Base-by-base conservation (phyloP, 2,888 invertebrate genomes). In the Trypoxylon attenuatum region DNA sequence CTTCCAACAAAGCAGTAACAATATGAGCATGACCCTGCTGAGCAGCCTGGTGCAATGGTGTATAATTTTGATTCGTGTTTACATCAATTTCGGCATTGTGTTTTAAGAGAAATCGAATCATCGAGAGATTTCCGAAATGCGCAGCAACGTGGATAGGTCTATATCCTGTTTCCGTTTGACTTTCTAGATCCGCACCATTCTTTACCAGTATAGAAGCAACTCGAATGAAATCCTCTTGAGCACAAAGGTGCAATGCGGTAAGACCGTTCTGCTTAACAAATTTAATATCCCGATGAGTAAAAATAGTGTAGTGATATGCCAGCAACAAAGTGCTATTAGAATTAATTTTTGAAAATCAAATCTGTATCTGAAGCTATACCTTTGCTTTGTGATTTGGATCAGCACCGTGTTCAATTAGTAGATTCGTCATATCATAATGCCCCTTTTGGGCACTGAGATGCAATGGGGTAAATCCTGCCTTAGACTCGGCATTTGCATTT, bases 1-100 rank as follows among this genome's bases (percentile, higher is more conserved):
- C 93, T 83, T 98, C 97, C 74, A 99, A 89, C 38, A 99, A 90
- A 51, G 98, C 90, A 82, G 94, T 96, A 52, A 98, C 96, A 71
- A 99, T 96, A 79, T 97, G 91, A 0, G 97, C 96, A 88, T 99
- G 99, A 0, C 98, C 98, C 88, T 99, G 99, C 84, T 99, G 99
- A 0, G 99, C 97, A 0, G 99, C 99, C 86, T 99, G 98, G 89
- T 99, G 99, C 10, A 99, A 90, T 0, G 99, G 96, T 0, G 99
- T 98, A 87, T 97, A 97, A 45, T 84, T 85, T 59, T 87, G 83
- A 73, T 91, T 90, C 0, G 95, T 95, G 41, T 89, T 90, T 2
- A 93, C 92, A 71, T 95, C 93, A 50, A 98, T 95, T 78, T 95
- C 93, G 0, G 98, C 98, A 57, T 94, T 93, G 65, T 96, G 94